Conservation (phyloP, 2,113 vertebrate species). For the Zonotrichia leucophrys region DNA sequence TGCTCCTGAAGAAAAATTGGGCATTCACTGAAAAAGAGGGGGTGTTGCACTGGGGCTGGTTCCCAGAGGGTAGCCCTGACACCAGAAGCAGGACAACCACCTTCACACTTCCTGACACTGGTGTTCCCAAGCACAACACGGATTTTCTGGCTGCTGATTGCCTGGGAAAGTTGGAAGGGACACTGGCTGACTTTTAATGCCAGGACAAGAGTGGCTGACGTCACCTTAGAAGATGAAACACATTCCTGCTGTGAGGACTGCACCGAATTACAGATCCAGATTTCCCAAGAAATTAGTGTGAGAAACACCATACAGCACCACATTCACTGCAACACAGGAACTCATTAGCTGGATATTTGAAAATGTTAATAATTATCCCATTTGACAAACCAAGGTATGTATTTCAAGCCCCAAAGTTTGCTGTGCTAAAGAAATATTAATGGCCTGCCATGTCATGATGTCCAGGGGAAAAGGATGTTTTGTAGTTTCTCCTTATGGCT, state of each 20-base stretch:
- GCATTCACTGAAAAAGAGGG: background rate
- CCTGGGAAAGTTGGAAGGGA: background rate
- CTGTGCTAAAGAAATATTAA: slow-evolving; percentile 38
- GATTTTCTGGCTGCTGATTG: background rate
- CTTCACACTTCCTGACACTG: background rate
- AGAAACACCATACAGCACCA: background rate
- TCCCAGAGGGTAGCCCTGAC: background rate
- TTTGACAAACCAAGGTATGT: background rate
- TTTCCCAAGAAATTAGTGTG: background rate
- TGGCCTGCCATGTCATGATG: background rate
- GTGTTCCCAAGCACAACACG: background rate
- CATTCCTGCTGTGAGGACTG: background rate
- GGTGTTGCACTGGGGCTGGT: background rate
- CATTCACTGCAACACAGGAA: background rate
- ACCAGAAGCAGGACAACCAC: background rate
- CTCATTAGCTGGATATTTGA: background rate
- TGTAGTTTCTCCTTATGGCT: slow-evolving; percentile 50
- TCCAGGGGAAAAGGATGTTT: slow-evolving; percentile 30
- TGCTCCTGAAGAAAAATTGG: background rate
- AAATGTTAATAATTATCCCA: slow-evolving; percentile 20
- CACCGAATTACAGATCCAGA: background rate
- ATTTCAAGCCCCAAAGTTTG: background rate
- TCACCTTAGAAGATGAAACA: background rate
- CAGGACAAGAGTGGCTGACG: background rate
- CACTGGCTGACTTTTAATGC: background rate